Percentiles rank a stretch among this genome's conserved stretches.
These are phyloP conservation scores for Tetramorium parvispinum DNA, from an alignment of 1,140 invertebrate genomes.

Conservation along the genomic window DNA sequence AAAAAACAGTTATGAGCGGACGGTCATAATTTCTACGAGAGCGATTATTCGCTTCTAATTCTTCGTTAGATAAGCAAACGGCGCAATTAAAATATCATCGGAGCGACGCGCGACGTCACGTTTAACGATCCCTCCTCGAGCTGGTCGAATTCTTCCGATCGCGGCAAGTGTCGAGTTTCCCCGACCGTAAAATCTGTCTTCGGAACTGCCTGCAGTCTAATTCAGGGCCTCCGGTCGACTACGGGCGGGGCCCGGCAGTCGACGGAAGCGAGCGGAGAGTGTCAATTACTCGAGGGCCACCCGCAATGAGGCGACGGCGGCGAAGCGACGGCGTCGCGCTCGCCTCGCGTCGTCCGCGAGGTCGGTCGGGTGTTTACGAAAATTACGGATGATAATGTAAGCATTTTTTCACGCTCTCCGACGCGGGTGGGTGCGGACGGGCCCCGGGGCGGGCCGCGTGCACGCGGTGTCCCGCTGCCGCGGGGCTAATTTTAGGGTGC, in stretches of 20 bases:
- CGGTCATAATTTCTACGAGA: not conserved
- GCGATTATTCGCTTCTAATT: not conserved
- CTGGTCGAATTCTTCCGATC: not conserved
- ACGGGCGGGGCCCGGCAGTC: not conserved
- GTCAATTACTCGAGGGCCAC: conserved; percentile 75
- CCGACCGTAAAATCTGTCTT: not conserved
- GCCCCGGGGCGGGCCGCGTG: conserved; percentile 58
- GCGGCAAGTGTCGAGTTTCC: not conserved
- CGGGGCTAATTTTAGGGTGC: conserved; percentile 85
- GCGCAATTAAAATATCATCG: conserved; percentile 13
- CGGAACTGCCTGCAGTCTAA: not conserved
- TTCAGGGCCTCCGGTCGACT: not conserved
- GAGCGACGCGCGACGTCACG: no score
- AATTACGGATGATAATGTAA: conserved; percentile 86
- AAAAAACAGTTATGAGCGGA: not conserved
- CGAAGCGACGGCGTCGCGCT: conserved; percentile 11
- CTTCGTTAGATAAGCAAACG: not conserved
- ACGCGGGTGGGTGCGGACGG: conserved; percentile 74
- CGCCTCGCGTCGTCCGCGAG: conserved; percentile 46
- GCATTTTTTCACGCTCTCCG: conserved; percentile 84
- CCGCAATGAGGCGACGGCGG: conserved; percentile 75
- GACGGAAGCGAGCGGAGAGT: not conserved
- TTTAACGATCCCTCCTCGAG: not conserved
- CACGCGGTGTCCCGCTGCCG: conserved; percentile 70
- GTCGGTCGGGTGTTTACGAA: conserved; percentile 79